These are phyloP conservation scores for Bradypus variegatus DNA, from an alignment of 2,797 vertebrate genomes.

Conservation along the genomic window DNA sequence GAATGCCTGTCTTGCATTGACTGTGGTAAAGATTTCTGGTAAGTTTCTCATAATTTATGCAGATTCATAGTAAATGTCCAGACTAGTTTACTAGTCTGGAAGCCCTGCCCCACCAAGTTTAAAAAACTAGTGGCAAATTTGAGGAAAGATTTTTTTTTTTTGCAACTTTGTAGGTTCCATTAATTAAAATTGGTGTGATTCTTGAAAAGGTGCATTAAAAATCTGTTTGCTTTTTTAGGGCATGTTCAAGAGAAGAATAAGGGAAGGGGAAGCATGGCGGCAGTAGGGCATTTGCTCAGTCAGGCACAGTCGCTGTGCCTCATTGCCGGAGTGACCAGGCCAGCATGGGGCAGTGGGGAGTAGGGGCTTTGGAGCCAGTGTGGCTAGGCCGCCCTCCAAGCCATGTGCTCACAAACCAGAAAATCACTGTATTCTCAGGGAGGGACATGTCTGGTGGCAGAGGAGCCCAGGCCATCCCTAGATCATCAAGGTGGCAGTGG, in stretches of 20 bases:
- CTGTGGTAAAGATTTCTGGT: slow-evolving; percentile 97
- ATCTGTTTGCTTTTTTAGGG: not conserved
- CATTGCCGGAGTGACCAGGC: fast-evolving
- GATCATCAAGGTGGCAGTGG: not conserved
- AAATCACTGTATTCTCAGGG: not conserved
- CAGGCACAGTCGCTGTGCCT: too few relatives aligned
- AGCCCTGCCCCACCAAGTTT: not conserved
- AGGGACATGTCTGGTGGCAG: not conserved
- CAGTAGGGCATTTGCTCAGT: fast-evolving
- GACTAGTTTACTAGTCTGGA: not conserved
- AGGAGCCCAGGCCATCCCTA: not conserved
- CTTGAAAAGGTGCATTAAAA: not conserved
- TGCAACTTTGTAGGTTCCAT: too few relatives aligned
- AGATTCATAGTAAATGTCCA: not conserved
- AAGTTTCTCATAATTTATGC: slow-evolving; percentile 31
- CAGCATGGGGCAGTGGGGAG: not conserved
- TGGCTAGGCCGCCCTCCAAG: not conserved
- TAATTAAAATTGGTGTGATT: not conserved
- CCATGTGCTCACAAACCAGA: not conserved
- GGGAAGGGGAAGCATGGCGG: not conserved
- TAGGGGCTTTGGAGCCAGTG: not conserved
- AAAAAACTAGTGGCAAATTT: not conserved
- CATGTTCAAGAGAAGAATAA: not conserved
- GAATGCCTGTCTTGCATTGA: slow-evolving; percentile 93
- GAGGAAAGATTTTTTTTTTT: not conserved